Evolutionary conservation across 2,113 vertebrate species (phyloP).

Genomic region (Macquaria ambigua): DNA sequence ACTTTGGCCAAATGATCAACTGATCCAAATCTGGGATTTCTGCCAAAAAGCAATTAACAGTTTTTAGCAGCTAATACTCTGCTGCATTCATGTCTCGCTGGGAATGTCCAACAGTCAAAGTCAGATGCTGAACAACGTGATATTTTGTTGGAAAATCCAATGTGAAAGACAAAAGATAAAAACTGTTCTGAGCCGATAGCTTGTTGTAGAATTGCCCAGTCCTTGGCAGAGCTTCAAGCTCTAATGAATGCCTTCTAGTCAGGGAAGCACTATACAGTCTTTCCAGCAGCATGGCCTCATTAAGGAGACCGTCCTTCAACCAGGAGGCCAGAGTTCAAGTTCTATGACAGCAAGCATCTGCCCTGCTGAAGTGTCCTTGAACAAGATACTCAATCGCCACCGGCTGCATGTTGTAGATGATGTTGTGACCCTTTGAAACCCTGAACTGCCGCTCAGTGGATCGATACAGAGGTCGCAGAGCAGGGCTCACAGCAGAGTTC

Average conservation of each 20-base stretch:
- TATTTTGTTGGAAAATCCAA: background rate
- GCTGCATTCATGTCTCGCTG: background rate
- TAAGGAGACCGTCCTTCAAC: slow-evolving; percentile 36
- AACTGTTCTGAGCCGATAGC: background rate
- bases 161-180: background rate
- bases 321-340: background rate
- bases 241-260: background rate
- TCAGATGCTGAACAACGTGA: background rate
- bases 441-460: background rate
- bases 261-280: background rate
- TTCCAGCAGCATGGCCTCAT: slow-evolving; percentile 23
- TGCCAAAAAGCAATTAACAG: slow-evolving; percentile 22
- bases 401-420: background rate
- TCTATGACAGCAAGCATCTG: slow-evolving; percentile 31
- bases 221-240: background rate
- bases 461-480: background rate
- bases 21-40: background rate
- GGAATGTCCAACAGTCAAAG: background rate
- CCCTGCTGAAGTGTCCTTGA: slow-evolving; percentile 12
- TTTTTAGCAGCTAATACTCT: background rate
- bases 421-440: background rate
- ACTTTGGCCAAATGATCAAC: background rate
- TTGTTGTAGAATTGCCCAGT: no score
- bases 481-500: background rate
- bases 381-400: background rate